Evolutionary conservation across 1,140 invertebrate genomes (phyloP), one percentile per base, ranked within the genome.

Genomic region (Nasonia giraulti): DNA sequence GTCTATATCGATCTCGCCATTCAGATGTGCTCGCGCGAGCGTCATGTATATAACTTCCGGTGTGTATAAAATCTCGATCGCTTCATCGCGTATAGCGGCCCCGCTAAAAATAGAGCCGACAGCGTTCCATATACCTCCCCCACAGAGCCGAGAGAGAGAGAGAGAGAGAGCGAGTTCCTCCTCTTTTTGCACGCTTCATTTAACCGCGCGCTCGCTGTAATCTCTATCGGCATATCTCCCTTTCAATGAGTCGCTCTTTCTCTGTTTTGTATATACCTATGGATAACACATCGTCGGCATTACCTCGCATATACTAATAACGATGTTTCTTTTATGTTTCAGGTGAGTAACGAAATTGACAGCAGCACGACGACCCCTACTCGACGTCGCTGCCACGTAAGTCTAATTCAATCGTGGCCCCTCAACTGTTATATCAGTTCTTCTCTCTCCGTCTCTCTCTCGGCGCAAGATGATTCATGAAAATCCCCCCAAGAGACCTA

Each of bases 1-100:
- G 40, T 37, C 37, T 73, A 71, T 84, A 79, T 84, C 76, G 82
- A 84, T 84, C 62, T 68, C 40, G 77, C 50, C n/a, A 23, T 37
- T 71, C 83, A 17, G 23, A 73, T 84, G 69, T 77, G 73, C 8
- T 73, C 77, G 47, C 37, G 62, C 75, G n/a, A 69, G 66, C 83
- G 77, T 80, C 77, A 80, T 44, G 10, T 44, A 44, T 44, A 44
- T 73, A 33, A 47, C 77, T 84, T 84, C 83, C 83, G 76, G 82
- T 75, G 66, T 80, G 69, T 75, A 80, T 84, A 80, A 84, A 84
- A 84, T 80, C 77, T 23, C 47, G 44, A 84, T 80, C 77, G 69
- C 78, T 84, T 80, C 83, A 84, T 84, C 76, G 83, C 17, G 55
- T 62, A 62, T 7, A 62, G 17, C 55, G 55, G 14, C 23, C 68